Evolutionary conservation across 2,888 invertebrate species (phyloP).

Genomic region (Thalpophila matura): DNA sequence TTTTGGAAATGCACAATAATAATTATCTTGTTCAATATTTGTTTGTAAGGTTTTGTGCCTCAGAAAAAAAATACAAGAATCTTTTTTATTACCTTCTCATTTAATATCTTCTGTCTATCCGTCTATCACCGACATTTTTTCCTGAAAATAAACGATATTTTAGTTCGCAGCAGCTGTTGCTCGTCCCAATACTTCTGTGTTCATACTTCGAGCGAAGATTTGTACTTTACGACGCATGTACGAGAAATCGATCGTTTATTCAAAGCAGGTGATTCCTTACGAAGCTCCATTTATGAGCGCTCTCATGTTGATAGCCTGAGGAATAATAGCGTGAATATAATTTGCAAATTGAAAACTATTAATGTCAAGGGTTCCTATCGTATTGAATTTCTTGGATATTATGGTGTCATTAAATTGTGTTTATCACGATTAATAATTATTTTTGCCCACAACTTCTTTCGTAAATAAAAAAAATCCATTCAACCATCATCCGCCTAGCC

Average conservation of each 20-base stretch:
- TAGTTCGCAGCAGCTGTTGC: conserved; percentile 19
- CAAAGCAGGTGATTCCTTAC: conserved; percentile 81
- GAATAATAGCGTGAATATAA: conserved; percentile 58
- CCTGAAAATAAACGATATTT: too few species aligned
- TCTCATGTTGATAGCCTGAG: conserved; percentile 58
- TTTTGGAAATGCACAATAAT: too few species aligned
- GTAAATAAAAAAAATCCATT: too few species aligned
- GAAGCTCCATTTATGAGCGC: conserved; percentile 74
- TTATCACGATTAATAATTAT: too few species aligned
- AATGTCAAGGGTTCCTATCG: conserved; percentile 35
- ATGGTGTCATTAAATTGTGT: background rate
- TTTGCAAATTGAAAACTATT: conserved; percentile 69
- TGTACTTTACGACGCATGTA: conserved; percentile 74
- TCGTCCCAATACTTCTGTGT: conserved; percentile 31
- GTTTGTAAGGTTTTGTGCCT: too few species aligned
- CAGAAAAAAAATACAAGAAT: too few species aligned
- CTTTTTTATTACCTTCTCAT: too few species aligned
- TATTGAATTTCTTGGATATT: background rate
- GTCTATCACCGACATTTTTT: too few species aligned
- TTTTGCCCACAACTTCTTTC: too few species aligned
- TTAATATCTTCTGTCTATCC: too few species aligned
- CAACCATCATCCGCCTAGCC: too few species aligned
- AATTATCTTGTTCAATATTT: too few species aligned
- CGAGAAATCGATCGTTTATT: conserved; percentile 81
- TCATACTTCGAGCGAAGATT: conserved; percentile 62